Conservation (phyloP, 2,888 invertebrate genomes). For the Zygaena filipendulae region DNA sequence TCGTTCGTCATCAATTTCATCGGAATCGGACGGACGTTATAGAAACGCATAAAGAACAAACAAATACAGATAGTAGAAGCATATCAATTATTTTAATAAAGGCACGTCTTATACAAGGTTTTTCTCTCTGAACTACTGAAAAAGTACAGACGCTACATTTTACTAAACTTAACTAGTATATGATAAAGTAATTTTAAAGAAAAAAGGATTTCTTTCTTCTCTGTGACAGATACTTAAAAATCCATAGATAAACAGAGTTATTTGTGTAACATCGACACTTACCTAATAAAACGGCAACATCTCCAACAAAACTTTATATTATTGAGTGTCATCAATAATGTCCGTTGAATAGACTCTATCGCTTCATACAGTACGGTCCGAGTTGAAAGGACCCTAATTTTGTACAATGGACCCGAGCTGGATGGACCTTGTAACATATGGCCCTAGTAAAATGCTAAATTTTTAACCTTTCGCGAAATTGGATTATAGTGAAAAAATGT, state of each 20-base stretch:
- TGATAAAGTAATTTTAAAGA: too few relatives aligned
- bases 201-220: too few relatives aligned
- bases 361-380: constrained; percentile 29
- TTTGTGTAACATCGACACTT: constrained; percentile 33
- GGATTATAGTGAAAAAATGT: constrained; percentile 46
- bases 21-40: too few relatives aligned
- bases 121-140: too few relatives aligned
- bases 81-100: too few relatives aligned
- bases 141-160: too few relatives aligned
- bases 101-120: too few relatives aligned
- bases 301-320: constrained; percentile 39
- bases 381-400: constrained; percentile 32
- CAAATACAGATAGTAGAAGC: too few relatives aligned
- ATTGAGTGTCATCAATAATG: constrained; percentile 50
- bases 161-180: too few relatives aligned
- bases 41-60: too few relatives aligned
- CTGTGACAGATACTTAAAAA: too few relatives aligned
- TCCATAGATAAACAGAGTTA: constrained; percentile 4
- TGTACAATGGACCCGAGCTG: constrained; percentile 41
- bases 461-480: constrained; percentile 47
- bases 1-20: too few relatives aligned
- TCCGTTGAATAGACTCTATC: constrained; percentile 30
- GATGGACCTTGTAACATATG: constrained; percentile 43
- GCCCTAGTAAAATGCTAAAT: constrained; percentile 27
- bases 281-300: constrained; percentile 37